phyloP scores from a whole-genome alignment of 2,797 vertebrate genomes.

The Psittacula echo region DNA sequence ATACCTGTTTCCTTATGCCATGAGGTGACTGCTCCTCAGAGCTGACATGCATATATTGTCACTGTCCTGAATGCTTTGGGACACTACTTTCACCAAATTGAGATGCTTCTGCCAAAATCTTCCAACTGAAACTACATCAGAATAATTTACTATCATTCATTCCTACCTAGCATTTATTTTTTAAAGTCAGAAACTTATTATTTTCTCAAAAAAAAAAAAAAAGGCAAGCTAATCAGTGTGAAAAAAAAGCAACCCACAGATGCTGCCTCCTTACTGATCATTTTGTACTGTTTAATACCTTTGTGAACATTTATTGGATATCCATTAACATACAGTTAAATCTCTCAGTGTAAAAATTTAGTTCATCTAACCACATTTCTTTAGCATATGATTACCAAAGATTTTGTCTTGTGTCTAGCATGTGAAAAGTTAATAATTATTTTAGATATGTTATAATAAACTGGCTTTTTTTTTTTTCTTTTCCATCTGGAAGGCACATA shows the following conservation, averaged over 20 bases:
- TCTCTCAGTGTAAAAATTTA: neutral
- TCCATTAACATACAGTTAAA: neutral
- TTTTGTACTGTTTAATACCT: neutral
- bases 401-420: neutral
- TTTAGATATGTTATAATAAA: constrained; percentile 28
- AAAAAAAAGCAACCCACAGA: rapidly evolving
- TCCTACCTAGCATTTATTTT: neutral
- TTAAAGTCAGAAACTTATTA: neutral
- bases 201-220: neutral
- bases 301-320: neutral
- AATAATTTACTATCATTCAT: neutral
- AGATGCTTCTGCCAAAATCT: neutral
- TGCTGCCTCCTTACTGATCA: neutral
- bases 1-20: neutral
- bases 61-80: neutral
- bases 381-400: neutral
- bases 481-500: neutral
- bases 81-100: neutral
- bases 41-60: too few species aligned
- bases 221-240: rapidly evolving
- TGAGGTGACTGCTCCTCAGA: neutral
- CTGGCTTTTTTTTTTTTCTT: neutral
- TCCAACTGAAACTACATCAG: neutral
- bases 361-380: neutral
- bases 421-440: constrained; percentile 9